Evolutionary conservation across 2,797 vertebrate genomes (phyloP).

Genomic region (Mus spretus): DNA sequence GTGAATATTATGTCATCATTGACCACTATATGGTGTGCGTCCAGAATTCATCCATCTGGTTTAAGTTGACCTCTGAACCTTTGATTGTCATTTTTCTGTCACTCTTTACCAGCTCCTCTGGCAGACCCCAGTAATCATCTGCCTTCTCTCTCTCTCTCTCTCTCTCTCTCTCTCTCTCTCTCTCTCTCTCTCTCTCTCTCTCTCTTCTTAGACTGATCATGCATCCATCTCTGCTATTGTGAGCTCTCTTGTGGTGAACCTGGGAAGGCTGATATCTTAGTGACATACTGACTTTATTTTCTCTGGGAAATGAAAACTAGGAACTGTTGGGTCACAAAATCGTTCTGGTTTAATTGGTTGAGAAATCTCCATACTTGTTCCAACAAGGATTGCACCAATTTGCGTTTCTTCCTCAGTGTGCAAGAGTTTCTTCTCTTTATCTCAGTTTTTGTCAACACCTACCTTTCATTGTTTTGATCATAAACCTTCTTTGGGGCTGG

Average conservation of each 20-base stretch:
- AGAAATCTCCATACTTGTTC: neutral
- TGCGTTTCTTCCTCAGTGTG: neutral
- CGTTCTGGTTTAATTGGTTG: neutral
- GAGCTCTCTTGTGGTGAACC: neutral
- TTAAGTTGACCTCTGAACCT: neutral
- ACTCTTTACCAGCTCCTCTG: neutral
- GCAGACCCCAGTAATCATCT: neutral
- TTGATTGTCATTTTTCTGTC: neutral
- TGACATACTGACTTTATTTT: neutral
- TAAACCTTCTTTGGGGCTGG: neutral
- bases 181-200: neutral
- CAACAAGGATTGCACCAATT: neutral
- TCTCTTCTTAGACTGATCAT: neutral
- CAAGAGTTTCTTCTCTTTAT: too few species aligned
- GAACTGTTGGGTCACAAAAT: neutral
- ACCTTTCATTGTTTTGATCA: neutral
- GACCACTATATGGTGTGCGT: neutral
- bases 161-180: neutral
- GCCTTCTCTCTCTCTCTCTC: neutral
- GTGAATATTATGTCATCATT: neutral
- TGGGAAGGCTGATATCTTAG: neutral
- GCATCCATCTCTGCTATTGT: neutral
- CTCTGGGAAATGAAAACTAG: neutral
- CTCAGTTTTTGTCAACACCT: neutral
- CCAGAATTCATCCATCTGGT: too few species aligned